Percentiles rank a stretch among this genome's conserved stretches.
Evolutionary conservation across 2,113 vertebrate species (phyloP).

Genomic region (Patagioenas fasciata): DNA sequence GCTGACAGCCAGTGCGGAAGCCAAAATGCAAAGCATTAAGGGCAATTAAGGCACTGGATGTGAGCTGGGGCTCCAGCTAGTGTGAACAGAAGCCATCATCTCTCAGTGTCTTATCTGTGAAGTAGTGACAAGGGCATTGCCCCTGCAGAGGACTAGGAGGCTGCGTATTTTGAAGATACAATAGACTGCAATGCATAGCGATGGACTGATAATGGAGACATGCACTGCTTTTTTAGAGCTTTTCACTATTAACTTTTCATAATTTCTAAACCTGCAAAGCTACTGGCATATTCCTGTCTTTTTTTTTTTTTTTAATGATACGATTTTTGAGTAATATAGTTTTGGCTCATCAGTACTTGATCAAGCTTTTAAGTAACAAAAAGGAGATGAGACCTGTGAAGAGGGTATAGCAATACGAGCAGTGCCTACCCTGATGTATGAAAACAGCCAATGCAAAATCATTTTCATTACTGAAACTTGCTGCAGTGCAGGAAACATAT

Average conservation of each 20-base stretch:
- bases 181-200: rapidly evolving
- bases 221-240: neutral
- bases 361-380: neutral
- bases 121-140: neutral
- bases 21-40: neutral
- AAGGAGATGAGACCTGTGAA: neutral
- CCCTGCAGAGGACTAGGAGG: neutral
- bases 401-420: neutral
- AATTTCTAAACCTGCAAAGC: neutral
- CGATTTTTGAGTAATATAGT: rapidly evolving
- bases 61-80: neutral
- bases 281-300: neutral
- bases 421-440: neutral
- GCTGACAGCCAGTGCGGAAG: neutral
- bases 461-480: neutral
- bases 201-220: neutral
- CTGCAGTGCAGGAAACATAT: neutral
- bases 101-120: neutral
- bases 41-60: neutral
- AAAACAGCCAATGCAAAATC: neutral
- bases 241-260: neutral
- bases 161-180: neutral
- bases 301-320: neutral
- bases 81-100: neutral
- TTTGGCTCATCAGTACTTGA: neutral